Evolutionary conservation across 2,113 vertebrate species (phyloP).

Genomic region (Genyomyrus donnyi): DNA sequence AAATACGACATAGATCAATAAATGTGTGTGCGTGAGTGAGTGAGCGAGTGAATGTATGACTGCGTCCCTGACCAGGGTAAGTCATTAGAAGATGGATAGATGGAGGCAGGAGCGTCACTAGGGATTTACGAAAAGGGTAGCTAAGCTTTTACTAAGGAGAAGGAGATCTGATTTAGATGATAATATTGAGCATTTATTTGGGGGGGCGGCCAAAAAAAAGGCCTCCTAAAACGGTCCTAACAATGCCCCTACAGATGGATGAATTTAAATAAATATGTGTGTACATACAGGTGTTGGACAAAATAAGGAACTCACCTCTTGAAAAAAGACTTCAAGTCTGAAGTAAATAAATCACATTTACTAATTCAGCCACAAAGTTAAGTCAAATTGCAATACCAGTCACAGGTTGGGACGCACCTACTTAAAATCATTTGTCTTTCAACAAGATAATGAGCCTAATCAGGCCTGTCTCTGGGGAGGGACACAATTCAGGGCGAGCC

Average conservation of each 20-base stretch:
- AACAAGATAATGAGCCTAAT: neutral
- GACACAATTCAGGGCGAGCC: neutral
- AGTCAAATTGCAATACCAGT: neutral
- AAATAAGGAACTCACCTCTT: neutral
- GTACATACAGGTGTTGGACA: neutral
- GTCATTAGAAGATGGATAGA: neutral
- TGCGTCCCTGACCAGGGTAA: neutral
- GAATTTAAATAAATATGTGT: neutral
- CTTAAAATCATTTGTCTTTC: neutral
- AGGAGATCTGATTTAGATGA: neutral
- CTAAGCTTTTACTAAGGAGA: neutral
- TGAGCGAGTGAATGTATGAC: neutral
- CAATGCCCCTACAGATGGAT: neutral
- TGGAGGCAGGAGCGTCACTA: neutral
- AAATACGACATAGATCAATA: neutral
- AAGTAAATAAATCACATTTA: neutral
- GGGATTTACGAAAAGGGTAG: neutral
- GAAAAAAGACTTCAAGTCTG: neutral
- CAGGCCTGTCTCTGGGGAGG: neutral
- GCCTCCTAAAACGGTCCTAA: neutral
- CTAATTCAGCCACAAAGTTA: neutral
- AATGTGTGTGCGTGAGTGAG: neutral
- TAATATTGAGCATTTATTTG: neutral
- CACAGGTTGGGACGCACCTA: neutral
- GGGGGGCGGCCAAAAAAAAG: neutral